These are phyloP conservation scores for Antennarius striatus DNA, from an alignment of 2,113 vertebrate genomes.

Conservation along the genomic window DNA sequence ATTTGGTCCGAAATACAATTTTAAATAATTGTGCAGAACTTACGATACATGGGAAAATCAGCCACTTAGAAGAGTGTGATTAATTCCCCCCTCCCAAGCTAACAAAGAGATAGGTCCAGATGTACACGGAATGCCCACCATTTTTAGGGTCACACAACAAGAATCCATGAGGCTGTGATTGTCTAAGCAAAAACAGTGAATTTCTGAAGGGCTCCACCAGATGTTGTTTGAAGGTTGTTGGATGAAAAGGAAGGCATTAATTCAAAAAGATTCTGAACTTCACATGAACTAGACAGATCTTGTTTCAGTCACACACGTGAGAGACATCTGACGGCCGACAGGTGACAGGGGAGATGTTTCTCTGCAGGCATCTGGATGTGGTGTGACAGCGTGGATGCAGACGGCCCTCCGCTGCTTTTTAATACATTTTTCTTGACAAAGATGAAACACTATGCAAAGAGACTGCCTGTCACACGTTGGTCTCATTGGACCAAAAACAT, in stretches of 20 bases:
- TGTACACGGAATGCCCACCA: too few species aligned
- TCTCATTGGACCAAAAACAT: conserved; percentile 44
- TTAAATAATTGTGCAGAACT: too few species aligned
- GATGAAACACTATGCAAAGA: conserved; percentile 37
- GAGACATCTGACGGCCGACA: conserved; percentile 35
- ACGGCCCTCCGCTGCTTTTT: conserved; percentile 22
- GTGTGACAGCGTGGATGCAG: conserved; percentile 23
- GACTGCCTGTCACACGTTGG: conserved; percentile 36
- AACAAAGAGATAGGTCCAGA: too few species aligned
- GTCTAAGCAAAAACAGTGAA: too few species aligned
- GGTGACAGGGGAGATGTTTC: conserved; percentile 17
- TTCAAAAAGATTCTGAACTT: conserved; percentile 45
- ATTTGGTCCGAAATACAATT: too few species aligned
- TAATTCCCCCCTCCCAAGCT: too few species aligned
- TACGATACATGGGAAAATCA: too few species aligned
- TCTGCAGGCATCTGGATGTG: conserved; percentile 6
- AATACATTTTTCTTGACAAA: conserved; percentile 42
- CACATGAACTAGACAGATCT: conserved; percentile 31
- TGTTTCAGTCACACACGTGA: conserved; percentile 12
- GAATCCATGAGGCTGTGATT: too few species aligned
- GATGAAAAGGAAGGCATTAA: conserved; percentile 20
- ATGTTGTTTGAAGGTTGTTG: conserved; percentile 28
- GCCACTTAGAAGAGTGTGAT: too few species aligned
- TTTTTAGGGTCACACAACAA: too few species aligned
- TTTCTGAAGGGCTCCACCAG: conserved; percentile 9